Evolutionary conservation across 2,113 vertebrate genomes (phyloP), one percentile per base, ranked within the genome.

Genomic region (Xiphophorus couchianus): DNA sequence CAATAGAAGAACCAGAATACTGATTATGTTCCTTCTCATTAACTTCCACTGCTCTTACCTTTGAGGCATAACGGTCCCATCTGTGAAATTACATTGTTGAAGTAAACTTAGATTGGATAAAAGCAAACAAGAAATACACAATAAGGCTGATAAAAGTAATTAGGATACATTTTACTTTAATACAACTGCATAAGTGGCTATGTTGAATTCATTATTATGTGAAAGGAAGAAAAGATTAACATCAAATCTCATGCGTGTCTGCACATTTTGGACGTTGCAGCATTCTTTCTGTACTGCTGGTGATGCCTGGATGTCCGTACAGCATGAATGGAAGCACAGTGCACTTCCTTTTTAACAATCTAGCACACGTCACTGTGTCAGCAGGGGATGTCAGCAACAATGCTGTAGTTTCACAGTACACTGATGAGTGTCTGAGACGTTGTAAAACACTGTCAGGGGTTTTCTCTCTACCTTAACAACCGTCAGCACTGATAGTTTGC

Each of bases 341-440:
- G 68, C 75, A 82, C 69, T 80, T 83, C 37, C 77, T 80, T 81
- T 37, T 89, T 90, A 85, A 33, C 67, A n/a, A 71, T 39, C 42
- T 28, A 85, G 71, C 83, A 70, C 62, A n/a, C 72, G 80, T 77
- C 81, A 78, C 14, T 28, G 48, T 78, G 77, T 66, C 74, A 29
- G 76, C 69, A 73, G 73, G 66, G 62, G 67, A 77, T 81, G 81
- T 84, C 85, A 72, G 14, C 68, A 39, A 33, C 15, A n/a, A 42
- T 62, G 28, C 76, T 71, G 6, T 42, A 62, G 82, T 84, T 76
- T 71, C 66, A 30, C 29, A 61, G n/a, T 62, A 42, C 74, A 30
- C 60, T 78, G 70, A 81, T 79, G 78, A 81, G 69, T 68, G 74
- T 86, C 78, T 71, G 63, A 78, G 31, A 74, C 79, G 67, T 62